Evolutionary conservation across 2,797 vertebrate species (phyloP).

Genomic region (Allobates femoralis): DNA sequence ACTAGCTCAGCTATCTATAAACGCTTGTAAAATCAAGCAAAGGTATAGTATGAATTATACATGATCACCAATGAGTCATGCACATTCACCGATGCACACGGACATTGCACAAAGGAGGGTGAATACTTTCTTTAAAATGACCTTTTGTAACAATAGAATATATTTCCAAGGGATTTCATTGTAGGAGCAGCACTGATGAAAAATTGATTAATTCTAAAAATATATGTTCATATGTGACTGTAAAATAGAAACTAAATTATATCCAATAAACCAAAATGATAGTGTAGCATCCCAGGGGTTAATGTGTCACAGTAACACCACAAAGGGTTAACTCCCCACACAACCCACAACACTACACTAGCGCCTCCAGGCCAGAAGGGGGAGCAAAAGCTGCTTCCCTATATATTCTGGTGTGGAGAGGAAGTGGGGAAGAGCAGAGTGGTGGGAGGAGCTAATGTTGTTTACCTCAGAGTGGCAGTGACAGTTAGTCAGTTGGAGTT

Average conservation of each 20-base stretch:
- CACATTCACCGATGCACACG: background rate
- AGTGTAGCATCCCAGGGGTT: too few species aligned
- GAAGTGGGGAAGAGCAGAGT: too few species aligned
- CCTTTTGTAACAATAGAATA: background rate
- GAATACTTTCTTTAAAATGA: background rate
- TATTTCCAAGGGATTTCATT: background rate
- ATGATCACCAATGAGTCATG: constrained; percentile 13
- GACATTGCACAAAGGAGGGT: background rate
- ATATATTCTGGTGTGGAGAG: too few species aligned
- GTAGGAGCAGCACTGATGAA: background rate
- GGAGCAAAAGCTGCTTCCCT: too few species aligned
- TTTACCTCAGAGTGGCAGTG: too few species aligned
- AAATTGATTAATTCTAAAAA: background rate
- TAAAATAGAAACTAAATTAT: too few species aligned
- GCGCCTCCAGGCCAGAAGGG: too few species aligned
- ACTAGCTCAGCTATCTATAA: background rate
- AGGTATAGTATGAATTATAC: constrained; percentile 13
- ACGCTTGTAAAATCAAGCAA: background rate
- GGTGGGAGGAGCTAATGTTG: too few species aligned
- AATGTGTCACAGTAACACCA: too few species aligned
- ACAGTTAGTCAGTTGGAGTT: too few species aligned
- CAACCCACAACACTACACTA: too few species aligned
- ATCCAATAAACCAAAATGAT: background rate
- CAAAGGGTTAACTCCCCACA: too few species aligned
- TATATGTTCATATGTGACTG: background rate